Evolutionary conservation across 2,113 vertebrate genomes (phyloP).

Genomic region (Forbesichthys agassizii): DNA sequence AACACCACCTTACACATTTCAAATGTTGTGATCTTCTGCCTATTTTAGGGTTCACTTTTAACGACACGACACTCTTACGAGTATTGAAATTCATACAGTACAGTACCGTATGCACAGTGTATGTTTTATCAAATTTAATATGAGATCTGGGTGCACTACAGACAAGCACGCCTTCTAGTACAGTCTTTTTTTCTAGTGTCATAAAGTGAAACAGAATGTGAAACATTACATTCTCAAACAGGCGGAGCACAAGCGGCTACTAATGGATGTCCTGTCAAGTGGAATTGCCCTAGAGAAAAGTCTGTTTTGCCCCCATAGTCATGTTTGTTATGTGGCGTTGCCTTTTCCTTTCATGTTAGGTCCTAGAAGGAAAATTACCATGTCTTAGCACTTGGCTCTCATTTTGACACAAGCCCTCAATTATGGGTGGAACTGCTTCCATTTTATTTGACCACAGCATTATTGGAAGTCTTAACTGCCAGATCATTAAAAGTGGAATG

Average conservation of each 20-base stretch:
- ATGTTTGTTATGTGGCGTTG: constrained; percentile 46
- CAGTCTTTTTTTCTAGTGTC: not conserved
- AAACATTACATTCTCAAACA: constrained; percentile 29
- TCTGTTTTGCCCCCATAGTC: constrained; percentile 32
- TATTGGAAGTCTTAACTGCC: constrained; percentile 49
- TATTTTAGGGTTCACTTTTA: no score
- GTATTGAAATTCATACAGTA: no score
- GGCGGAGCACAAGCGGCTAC: constrained; percentile 42
- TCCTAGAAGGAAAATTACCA: constrained; percentile 48
- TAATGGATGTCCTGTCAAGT: constrained; percentile 59
- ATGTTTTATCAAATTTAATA: not conserved
- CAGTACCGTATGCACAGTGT: not conserved
- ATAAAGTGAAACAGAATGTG: constrained; percentile 30
- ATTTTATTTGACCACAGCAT: constrained; percentile 63
- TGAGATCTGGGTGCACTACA: not conserved
- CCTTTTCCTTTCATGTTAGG: constrained; percentile 47
- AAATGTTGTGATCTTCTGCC: no score
- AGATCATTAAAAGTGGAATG: constrained; percentile 58
- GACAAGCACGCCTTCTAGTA: constrained; percentile 11
- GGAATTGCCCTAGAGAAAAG: constrained; percentile 49
- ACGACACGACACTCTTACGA: not conserved
- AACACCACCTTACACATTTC: not conserved
- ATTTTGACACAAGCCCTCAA: constrained; percentile 57
- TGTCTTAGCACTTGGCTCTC: constrained; percentile 54
- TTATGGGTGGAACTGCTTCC: constrained; percentile 62